Evolutionary conservation across 2,888 invertebrate genomes (phyloP).

Genomic region (Megamerina dolium): DNA sequence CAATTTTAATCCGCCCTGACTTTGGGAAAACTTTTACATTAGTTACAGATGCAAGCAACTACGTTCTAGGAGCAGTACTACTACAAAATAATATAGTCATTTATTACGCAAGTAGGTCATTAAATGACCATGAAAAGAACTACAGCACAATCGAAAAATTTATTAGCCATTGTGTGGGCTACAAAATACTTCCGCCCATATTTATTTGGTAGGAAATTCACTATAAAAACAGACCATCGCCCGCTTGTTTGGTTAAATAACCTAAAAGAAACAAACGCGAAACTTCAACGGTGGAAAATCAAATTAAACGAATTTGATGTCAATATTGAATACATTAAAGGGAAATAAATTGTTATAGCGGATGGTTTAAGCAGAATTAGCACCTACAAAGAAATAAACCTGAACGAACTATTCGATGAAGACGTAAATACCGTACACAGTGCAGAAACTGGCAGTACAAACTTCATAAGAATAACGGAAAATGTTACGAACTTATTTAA

Average conservation of each 20-base stretch:
- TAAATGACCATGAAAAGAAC: conserved; percentile 24
- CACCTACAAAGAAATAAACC: conserved; percentile 1
- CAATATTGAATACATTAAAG: conserved; percentile 9
- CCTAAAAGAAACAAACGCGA: conserved; percentile 7
- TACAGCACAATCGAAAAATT: conserved; percentile 30
- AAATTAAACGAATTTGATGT: conserved; percentile 12
- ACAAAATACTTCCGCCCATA: conserved; percentile 31
- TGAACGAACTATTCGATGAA: conserved; percentile 11
- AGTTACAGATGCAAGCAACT: conserved; percentile 4
- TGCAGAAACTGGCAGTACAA: conserved; percentile 10
- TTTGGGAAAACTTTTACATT: not conserved
- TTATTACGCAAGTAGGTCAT: conserved; percentile 25
- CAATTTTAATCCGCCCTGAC: not conserved
- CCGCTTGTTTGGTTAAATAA: conserved; percentile 25
- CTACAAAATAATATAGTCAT: not conserved
- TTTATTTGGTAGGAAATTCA: conserved; percentile 30
- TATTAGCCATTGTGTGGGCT: conserved; percentile 28
- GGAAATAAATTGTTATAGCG: conserved; percentile 10
- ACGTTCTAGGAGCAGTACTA: conserved; percentile 1
- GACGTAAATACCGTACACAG: conserved; percentile 12
- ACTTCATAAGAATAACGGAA: conserved; percentile 10
- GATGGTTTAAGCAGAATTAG: conserved; percentile 5
- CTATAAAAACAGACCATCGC: conserved; percentile 35
- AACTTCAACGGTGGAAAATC: conserved; percentile 12
- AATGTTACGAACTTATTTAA: conserved; percentile 6